Conservation (phyloP, 2,888 invertebrate species). For the Noctua comes region DNA sequence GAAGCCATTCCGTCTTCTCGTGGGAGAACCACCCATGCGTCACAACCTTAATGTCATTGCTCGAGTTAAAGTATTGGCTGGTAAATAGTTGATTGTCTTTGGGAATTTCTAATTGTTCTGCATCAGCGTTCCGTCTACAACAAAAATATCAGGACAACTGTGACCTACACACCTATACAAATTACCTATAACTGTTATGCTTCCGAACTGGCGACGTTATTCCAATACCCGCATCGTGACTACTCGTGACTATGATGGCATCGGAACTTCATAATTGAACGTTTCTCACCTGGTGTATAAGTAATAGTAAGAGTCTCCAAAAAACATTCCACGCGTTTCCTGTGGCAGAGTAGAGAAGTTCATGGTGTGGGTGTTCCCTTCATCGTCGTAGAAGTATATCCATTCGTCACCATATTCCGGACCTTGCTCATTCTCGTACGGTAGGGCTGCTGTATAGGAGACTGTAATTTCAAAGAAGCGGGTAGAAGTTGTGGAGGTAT, state of each 20-base stretch:
- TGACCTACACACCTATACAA: neutral
- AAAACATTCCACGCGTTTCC: conserved; percentile 74
- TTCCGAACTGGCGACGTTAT: neutral
- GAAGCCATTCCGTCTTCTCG: conserved; percentile 80
- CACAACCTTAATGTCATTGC: conserved; percentile 85
- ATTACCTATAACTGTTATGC: neutral
- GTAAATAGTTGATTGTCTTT: conserved; percentile 66
- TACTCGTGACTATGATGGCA: neutral
- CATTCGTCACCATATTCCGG: conserved; percentile 85
- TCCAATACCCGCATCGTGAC: neutral
- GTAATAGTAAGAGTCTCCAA: conserved; percentile 85
- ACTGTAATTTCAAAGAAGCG: conserved; percentile 60
- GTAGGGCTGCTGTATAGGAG: conserved; percentile 54
- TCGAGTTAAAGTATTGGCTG: conserved; percentile 81
- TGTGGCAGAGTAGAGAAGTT: conserved; percentile 81
- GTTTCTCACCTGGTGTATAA: conserved; percentile 83
- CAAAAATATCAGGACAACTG: conserved; percentile 34
- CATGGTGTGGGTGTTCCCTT: conserved; percentile 79
- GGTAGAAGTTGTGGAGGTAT: neutral
- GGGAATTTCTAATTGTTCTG: conserved; percentile 77
- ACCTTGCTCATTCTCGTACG: conserved; percentile 73
- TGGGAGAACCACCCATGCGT: conserved; percentile 90
- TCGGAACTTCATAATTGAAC: neutral
- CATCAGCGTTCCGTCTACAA: conserved; percentile 77
- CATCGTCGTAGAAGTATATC: conserved; percentile 85